phyloP scores from a whole-genome alignment of 1,140 invertebrate species.

The Drosophila sturtevanti region DNA sequence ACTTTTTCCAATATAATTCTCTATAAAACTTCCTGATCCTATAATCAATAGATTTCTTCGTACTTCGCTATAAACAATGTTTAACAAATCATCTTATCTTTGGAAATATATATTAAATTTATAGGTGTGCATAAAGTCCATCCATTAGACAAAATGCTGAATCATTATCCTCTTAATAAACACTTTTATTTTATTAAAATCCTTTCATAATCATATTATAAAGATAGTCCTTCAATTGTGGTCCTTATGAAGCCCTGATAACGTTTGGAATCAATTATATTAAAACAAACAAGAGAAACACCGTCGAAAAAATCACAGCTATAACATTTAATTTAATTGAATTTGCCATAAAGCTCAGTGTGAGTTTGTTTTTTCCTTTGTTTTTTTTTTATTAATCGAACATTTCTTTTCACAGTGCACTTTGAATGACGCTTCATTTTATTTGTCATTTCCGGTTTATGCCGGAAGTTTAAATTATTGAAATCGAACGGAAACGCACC shows the following conservation, averaged over 20 bases:
- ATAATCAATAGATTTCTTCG: too few relatives aligned
- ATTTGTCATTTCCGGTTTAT: constrained; percentile 77
- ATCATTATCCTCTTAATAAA: too few relatives aligned
- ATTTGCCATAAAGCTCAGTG: constrained; percentile 7
- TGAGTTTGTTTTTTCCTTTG: neutral
- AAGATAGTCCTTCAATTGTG: too few relatives aligned
- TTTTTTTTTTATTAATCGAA: neutral
- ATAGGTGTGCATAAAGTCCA: too few relatives aligned
- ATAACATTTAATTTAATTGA: constrained; percentile 10
- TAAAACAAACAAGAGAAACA: neutral
- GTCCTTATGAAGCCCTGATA: neutral
- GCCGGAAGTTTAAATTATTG: constrained; percentile 78
- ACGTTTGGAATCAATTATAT: neutral
- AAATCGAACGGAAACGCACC: constrained; percentile 69
- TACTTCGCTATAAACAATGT: too few relatives aligned
- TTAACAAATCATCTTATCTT: too few relatives aligned
- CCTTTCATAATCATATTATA: too few relatives aligned
- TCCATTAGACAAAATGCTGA: too few relatives aligned
- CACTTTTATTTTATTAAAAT: too few relatives aligned
- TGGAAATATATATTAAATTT: too few relatives aligned
- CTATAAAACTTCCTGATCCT: too few relatives aligned
- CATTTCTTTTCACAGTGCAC: constrained; percentile 43
- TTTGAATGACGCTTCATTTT: constrained; percentile 61
- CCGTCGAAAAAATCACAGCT: neutral
- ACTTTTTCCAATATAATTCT: too few relatives aligned